Base-by-base conservation (phyloP, 2,797 vertebrate genomes). In the Coilia nasus region DNA sequence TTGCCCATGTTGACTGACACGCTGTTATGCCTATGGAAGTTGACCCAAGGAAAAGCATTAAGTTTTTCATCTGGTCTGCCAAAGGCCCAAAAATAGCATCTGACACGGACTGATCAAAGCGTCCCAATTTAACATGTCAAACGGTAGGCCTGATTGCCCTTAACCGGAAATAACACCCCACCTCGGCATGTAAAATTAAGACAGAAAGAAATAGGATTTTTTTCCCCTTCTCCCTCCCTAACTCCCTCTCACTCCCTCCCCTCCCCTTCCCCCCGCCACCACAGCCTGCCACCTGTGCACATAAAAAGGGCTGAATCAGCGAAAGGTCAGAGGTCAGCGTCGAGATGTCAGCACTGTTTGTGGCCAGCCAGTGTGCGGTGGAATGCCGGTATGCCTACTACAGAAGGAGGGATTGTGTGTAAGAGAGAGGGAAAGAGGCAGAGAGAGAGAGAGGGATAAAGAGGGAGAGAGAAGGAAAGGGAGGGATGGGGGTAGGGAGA, bases 121-220 rank as follows among this genome's bases (percentile, higher is more conserved):
- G 56, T 88, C 90, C 88, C 88, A 91, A 92, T 93, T 92, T 82
- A 90, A 87, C 90, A 90, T 89, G 88, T 90, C 57, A 89, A 84
- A 91, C 89, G 88, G 87, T 41, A 83, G 87, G 82, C 84, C 87
- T 64, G 88, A 91, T 85, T 88, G 85, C 91, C 86, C 71, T 46
- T 56, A 81, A 87, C 85, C 88, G 91, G 91, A 93, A 92, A 94
- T 91, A 89, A 92, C 88, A 81, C 91, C 91, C 90, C 88, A 91
- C 90, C 92, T 94, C 92, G 90, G 82, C 47, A 84, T 47, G 92
- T 87, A 88, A 86, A 86, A 87, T 56, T 35, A 91, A 90, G 89
- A 93, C 91, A 93, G 88, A 87, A 89, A 92, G 87, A 93, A 92
- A 90, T 90, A 92, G 90, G 87, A 86, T 91, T 91, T 90, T 90